Evolutionary conservation across 2,113 vertebrate genomes (phyloP).

Genomic region (Galeopterus variegatus): DNA sequence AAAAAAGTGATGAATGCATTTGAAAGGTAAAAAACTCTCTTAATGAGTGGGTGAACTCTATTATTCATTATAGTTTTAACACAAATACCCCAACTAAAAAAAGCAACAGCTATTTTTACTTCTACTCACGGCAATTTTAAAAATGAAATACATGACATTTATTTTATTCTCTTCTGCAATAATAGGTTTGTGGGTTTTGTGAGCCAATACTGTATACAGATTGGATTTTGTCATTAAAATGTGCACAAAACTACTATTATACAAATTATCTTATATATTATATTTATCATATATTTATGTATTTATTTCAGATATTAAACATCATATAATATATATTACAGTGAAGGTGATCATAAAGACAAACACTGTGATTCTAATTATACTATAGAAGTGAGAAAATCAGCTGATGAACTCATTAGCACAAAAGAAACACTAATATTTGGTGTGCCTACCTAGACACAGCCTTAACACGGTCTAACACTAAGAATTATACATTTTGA

Average conservation of each 20-base stretch:
- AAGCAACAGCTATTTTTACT: neutral
- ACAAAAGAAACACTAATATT: neutral
- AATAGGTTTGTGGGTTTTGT: neutral
- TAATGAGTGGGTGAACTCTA: neutral
- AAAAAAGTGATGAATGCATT: neutral
- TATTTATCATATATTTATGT: no score
- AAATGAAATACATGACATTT: neutral
- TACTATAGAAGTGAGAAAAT: neutral
- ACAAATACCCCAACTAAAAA: neutral
- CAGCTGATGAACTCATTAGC: neutral
- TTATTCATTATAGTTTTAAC: neutral
- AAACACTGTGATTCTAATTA: conserved; percentile 7
- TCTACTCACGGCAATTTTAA: neutral
- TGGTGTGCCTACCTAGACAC: neutral
- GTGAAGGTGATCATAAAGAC: neutral
- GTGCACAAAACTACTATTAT: neutral
- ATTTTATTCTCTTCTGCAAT: neutral
- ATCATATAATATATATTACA: no score
- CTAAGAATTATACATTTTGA: neutral
- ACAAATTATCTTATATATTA: neutral
- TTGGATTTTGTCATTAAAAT: conserved; percentile 40
- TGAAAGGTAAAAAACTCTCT: conserved; percentile 12
- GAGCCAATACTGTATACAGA: neutral
- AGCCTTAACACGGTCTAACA: neutral
- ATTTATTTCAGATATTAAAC: no score